Conservation (phyloP, 2,888 invertebrate genomes). For the Operophtera brumata region DNA sequence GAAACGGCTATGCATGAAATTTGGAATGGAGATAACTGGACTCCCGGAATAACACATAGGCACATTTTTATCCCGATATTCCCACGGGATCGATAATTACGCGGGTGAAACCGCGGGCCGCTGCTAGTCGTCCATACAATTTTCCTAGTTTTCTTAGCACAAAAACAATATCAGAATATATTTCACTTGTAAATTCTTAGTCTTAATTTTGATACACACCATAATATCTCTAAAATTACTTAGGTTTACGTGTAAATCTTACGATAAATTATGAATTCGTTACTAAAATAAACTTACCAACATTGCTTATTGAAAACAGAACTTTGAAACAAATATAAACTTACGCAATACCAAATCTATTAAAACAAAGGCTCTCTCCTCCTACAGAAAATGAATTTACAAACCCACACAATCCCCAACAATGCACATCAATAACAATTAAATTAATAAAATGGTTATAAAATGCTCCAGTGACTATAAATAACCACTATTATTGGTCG, state of each 20-base stretch:
- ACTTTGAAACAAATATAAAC: not conserved
- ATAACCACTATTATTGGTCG: slow-evolving; percentile 71
- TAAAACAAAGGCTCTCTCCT: slow-evolving; percentile 50
- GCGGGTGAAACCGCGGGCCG: no score
- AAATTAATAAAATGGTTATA: slow-evolving; percentile 76
- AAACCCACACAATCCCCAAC: slow-evolving; percentile 59
- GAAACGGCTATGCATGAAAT: no score
- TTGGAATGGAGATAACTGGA: no score
- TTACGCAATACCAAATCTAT: slow-evolving; percentile 26
- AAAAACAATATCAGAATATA: no score
- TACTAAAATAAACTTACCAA: not conserved
- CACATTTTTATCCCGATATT: no score
- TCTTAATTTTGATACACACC: no score
- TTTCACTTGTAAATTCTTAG: no score
- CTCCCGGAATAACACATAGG: no score
- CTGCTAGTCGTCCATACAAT: no score
- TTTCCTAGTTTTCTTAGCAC: no score
- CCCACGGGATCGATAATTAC: no score
- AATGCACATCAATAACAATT: slow-evolving; percentile 71
- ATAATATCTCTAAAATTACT: no score
- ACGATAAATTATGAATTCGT: not conserved
- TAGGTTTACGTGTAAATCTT: not conserved
- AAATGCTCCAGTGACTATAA: slow-evolving; percentile 71
- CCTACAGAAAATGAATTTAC: slow-evolving; percentile 52
- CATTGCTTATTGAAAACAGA: not conserved